These are phyloP conservation scores for Maccullochella peelii DNA, from an alignment of 2,113 vertebrate species.

Conservation along the genomic window DNA sequence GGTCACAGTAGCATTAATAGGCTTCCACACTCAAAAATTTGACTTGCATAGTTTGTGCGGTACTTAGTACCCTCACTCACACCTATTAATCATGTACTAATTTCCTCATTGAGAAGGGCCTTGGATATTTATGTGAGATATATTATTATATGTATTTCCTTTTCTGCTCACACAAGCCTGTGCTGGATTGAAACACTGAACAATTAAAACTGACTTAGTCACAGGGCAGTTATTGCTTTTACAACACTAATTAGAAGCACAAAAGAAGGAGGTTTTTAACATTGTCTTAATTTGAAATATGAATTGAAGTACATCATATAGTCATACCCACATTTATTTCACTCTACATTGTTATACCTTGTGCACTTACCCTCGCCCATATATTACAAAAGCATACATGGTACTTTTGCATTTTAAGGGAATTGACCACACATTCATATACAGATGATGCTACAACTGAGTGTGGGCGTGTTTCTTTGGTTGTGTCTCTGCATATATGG, in stretches of 20 bases:
- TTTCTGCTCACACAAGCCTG: background rate
- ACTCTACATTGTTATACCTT: background rate
- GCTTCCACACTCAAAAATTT: background rate
- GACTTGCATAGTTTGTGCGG: slow-evolving; percentile 1
- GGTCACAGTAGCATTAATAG: background rate
- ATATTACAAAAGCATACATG: background rate
- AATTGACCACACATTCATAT: background rate
- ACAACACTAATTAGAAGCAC: background rate
- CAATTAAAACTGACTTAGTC: slow-evolving; percentile 1
- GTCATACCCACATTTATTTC: background rate
- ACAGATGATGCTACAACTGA: background rate
- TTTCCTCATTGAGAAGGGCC: background rate
- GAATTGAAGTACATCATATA: background rate
- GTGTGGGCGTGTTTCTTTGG: background rate
- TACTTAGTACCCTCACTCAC: background rate
- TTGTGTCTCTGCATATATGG: slow-evolving; percentile 39
- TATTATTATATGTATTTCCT: background rate
- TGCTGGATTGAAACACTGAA: background rate
- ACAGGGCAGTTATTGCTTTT: background rate
- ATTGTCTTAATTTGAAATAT: background rate
- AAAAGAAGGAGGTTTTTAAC: background rate
- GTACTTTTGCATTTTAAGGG: background rate
- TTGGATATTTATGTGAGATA: background rate
- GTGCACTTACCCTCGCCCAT: background rate
- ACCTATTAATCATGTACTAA: slow-evolving; percentile 12